These are phyloP conservation scores for Arenicola marina DNA, from an alignment of 2,888 invertebrate species.

Conservation along the genomic window DNA sequence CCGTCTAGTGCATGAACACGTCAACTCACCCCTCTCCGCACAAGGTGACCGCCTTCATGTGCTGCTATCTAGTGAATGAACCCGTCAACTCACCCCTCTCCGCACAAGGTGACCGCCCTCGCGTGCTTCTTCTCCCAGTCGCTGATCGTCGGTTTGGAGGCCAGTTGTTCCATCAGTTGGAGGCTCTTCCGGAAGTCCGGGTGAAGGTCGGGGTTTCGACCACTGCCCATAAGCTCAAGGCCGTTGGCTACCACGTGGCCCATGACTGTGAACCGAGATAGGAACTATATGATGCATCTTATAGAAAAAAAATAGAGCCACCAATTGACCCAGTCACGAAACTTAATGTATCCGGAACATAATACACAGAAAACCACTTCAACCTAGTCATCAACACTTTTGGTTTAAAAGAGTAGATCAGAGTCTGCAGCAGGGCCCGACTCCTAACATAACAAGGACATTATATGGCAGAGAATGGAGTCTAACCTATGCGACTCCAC, in stretches of 20 bases:
- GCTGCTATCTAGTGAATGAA: conserved; percentile 38
- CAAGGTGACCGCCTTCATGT: conserved; percentile 60
- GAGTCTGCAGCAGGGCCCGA: neutral
- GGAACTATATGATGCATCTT: too few relatives aligned
- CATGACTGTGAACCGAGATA: conserved; percentile 57
- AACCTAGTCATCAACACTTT: too few relatives aligned
- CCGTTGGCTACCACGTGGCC: conserved; percentile 61
- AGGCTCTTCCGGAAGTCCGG: conserved; percentile 50
- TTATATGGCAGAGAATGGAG: neutral
- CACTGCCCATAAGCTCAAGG: conserved; percentile 62
- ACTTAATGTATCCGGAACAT: too few relatives aligned
- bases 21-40: conserved; percentile 62
- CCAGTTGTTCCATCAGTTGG: conserved; percentile 46
- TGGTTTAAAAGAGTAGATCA: too few relatives aligned
- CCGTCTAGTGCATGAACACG: too few relatives aligned
- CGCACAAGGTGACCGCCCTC: conserved; percentile 59
- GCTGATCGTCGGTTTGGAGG: conserved; percentile 35
- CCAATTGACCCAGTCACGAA: too few relatives aligned
- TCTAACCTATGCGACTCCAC: neutral
- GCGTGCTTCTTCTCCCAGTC: conserved; percentile 61
- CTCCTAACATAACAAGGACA: neutral
- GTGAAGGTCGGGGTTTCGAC: conserved; percentile 50
- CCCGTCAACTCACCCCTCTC: conserved; percentile 62
- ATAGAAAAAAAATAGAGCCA: conserved; percentile 10
- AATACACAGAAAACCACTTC: too few relatives aligned